Evolutionary conservation across 2,113 vertebrate species (phyloP), one percentile per base, ranked within the genome.

Genomic region (Oncorhynchus clarkii): DNA sequence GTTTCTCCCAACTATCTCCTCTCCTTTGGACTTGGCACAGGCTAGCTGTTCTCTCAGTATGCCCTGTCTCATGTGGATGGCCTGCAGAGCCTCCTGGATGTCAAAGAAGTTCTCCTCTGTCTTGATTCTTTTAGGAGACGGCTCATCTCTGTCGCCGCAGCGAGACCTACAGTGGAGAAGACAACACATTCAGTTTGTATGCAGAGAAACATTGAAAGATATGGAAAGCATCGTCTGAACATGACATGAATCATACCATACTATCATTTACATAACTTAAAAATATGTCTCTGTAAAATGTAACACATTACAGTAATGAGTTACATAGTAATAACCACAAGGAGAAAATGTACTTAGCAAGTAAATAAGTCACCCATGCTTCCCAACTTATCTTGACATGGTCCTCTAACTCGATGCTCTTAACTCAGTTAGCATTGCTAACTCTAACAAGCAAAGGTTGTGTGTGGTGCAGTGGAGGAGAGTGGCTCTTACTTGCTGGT

Each of bases 71-170:
- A 97, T 95, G 75, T 96, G 95, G 75, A 99, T 95, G 0, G 95
- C 92, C 80, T 96, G 95, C 79, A 97, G 89, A 0, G 96, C 92
- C 83, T 98, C 97, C 89, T 96, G 96, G 84, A 97, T 95, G 91
- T 98, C 96, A 51, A 96, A 94, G 87, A 97, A 96, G 67, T 95
- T 96, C 80, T 98, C 97, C 97, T 99, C 97, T 6, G 95, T 94
- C 90, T 99, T 99, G 82, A 99, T 98, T 87, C 96, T 95, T 85
- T 99, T 99, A 2, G 97, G 96, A 24, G 97, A 98, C 49, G 96
- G 93, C 81, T 99, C 97, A 74, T 98, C 97, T 88, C 95, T 89
- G 80, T 98, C 96, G 74, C 96, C 96, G 85, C 95, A 97, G 85
- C 96, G 96, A 87, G 95, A 96, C 86, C 97, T 99, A 84, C 71